Base-by-base conservation (phyloP, 2,797 vertebrate species). In the Graptemys geographica region DNA sequence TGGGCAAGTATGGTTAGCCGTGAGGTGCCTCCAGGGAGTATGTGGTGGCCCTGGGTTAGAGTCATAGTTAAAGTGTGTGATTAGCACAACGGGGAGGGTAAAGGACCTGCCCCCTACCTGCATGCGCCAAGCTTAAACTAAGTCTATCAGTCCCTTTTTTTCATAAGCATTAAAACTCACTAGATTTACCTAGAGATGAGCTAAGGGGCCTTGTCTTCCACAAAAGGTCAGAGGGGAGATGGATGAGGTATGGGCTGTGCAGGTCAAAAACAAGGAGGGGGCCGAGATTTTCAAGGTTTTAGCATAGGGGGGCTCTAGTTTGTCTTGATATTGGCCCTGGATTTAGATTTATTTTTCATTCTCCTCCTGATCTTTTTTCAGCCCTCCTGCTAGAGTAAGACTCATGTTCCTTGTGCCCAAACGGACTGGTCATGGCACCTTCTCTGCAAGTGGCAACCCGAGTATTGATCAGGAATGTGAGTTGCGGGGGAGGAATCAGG, bases 321-420 rank as follows among this genome's bases (percentile, higher is more conserved):
- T 89, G 85, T 23, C 16, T n/a, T 55, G 16, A 53, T 88, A 78
- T 59, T 59, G 5, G 2, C 28, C 52, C 5, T 59, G 52, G 74
- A 31, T 47, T 62, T 49, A 78, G 23, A 47, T 69, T 69, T 27
- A 47, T 52, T 65, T 41, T 88, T 31, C 86, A 78, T 47, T 86
- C 33, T 83, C 81, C 31, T 31, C 51, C 37, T 52, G 1, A 56
- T 72, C 78, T 94, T 72, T 55, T 51, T 86, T 82, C n/a, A 49
- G 65, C 59, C 79, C 31, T 93, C 88, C 41, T 57, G 79, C 80
- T 76, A 69, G 25, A 33, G 27, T 88, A 81, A 76, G 86, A 90
- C 90, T 93, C 0, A 0, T 25, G 2, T 96, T 94, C 96, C 97
- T 94, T 84, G 94, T 84, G 91, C 90, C 91, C 78, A 79, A 57